Conservation (phyloP, 2,888 invertebrate genomes). For the Ornithoptera alexandrae region DNA sequence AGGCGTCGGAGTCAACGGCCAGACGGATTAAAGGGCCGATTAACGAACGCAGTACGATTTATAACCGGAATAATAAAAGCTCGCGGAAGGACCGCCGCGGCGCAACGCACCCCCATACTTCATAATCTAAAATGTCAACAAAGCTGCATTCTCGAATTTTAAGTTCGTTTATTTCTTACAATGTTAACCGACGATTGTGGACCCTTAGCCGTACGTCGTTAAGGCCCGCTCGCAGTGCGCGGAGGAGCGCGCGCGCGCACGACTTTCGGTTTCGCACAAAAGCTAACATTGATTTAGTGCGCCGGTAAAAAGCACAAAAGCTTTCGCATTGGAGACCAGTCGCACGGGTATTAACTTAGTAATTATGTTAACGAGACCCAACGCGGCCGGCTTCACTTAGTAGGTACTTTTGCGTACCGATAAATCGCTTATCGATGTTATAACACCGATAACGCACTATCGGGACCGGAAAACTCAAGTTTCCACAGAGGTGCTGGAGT, state of each 20-base stretch:
- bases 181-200: constrained; percentile 30
- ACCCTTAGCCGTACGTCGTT: neutral
- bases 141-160: constrained; percentile 35
- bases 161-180: constrained; percentile 35
- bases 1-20: constrained; percentile 68
- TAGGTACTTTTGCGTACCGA: constrained; percentile 41
- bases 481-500: constrained; percentile 59
- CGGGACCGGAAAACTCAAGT: constrained; percentile 73
- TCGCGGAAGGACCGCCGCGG: constrained; percentile 58
- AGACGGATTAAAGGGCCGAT: constrained; percentile 77
- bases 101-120: constrained; percentile 30
- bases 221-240: neutral
- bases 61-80: constrained; percentile 74
- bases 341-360: constrained; percentile 52
- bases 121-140: constrained; percentile 57
- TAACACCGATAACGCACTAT: constrained; percentile 40
- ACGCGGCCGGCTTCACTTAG: constrained; percentile 51
- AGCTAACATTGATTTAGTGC: constrained; percentile 58
- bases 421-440: constrained; percentile 32
- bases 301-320: constrained; percentile 53
- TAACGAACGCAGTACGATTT: constrained; percentile 75
- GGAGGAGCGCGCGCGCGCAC: constrained; percentile 30
- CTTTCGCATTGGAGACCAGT: constrained; percentile 57
- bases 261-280: constrained; percentile 80
- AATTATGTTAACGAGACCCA: constrained; percentile 71